Evolutionary conservation across 2,113 vertebrate species (phyloP), one percentile per base, ranked within the genome.

Genomic region (Gadus chalcogrammus): DNA sequence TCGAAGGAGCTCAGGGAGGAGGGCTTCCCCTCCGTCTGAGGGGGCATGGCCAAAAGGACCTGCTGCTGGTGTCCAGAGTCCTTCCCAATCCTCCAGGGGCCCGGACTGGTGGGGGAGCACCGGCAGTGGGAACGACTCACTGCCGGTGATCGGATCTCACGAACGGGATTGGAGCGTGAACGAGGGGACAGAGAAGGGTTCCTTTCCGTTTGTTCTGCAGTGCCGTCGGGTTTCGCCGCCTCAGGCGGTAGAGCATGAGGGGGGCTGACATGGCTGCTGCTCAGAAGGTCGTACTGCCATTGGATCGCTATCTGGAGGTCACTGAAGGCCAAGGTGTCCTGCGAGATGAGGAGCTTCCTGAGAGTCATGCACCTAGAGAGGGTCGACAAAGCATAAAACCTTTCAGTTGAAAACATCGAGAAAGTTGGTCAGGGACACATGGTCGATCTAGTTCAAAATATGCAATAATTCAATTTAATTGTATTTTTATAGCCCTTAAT

Each of bases 251-350:
- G 35, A 56, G 20, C 61, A 22, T 62, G 53, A 20, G 55, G 27
- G 12, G 0, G 28, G 11, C 48, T 13, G 0, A n/a, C 38, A 8
- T 68, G 31, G 59, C 55, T 60, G 61, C 73, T 65, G 53, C 70
- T 75, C 9, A 92, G 70, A 42, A 84, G 66, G 42, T 91, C 83
- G 4, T 88, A 86, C 84, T 93, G 91, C 93, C 92, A 93, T 68
- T 90, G 88, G 16, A 93, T 71, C 7, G 90, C 88, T 18, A 81
- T 28, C 80, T 92, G 87, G 1, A 93, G 87, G 16, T 87, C 81
- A 18, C 67, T 69, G 1, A 90, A 65, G 0, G 74, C 9, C 18
- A 88, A 81, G 0, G 85, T 75, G 3, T 73, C 85, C 1, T 79
- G 75, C 5, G 83, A 90, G 0, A 81, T 80, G 0, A 93, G 69